phyloP scores from a whole-genome alignment of 2,888 invertebrate species.

The Latrodectus hesperus region DNA sequence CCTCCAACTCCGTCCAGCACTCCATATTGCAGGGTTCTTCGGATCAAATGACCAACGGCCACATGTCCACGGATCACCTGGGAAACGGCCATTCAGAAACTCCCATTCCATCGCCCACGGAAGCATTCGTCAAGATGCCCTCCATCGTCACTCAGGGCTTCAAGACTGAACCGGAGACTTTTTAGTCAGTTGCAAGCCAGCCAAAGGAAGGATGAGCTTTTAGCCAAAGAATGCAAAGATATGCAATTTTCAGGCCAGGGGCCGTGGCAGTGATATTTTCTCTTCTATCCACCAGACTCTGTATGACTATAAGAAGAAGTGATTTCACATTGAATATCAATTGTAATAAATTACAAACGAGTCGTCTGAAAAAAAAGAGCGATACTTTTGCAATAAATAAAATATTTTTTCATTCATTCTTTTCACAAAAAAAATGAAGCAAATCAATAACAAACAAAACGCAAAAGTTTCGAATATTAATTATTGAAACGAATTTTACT shows the following conservation, averaged over 20 bases:
- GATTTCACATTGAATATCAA: no score
- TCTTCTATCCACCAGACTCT: no score
- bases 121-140: conserved; percentile 47
- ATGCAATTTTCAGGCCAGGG: no score
- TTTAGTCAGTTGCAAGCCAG: neutral
- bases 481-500: no score
- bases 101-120: conserved; percentile 70
- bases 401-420: neutral
- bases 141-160: conserved; percentile 54
- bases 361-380: no score
- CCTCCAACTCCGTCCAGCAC: conserved; percentile 40
- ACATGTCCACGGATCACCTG: conserved; percentile 52
- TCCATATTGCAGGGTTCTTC: conserved; percentile 49
- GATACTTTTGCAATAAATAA: neutral
- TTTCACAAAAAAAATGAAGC: neutral
- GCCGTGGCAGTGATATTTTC: no score
- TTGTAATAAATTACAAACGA: no score
- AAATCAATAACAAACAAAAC: neutral
- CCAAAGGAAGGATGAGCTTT: no score
- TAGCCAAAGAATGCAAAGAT: no score
- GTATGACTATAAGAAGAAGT: no score
- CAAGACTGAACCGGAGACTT: conserved; percentile 64
- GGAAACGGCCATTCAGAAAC: conserved; percentile 70
- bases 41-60: conserved; percentile 63
- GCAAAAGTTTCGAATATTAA: no score